Evolutionary conservation across 2,113 vertebrate species (phyloP).

Genomic region (Brachirus orientalis): DNA sequence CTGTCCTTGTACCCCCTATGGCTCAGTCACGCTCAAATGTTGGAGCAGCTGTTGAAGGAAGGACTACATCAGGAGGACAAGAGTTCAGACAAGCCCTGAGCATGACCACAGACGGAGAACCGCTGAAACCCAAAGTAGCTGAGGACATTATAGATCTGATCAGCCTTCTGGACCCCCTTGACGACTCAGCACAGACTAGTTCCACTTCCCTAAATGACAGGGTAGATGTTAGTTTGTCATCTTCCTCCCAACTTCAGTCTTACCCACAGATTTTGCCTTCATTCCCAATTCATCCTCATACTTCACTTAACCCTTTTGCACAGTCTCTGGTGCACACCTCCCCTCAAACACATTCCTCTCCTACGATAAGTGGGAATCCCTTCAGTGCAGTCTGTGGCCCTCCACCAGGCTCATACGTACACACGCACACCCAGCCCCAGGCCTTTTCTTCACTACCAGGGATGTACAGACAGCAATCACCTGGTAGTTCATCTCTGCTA

Average conservation of each 20-base stretch:
- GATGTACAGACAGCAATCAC: slow-evolving; percentile 84
- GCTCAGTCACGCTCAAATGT: slow-evolving; percentile 80
- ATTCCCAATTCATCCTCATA: slow-evolving; percentile 75
- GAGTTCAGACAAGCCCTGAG: slow-evolving; percentile 76
- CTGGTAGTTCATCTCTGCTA: slow-evolving; percentile 71
- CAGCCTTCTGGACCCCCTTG: slow-evolving; percentile 90
- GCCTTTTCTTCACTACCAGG: slow-evolving; percentile 83
- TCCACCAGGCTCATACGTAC: slow-evolving; percentile 77
- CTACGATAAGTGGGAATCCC: slow-evolving; percentile 81
- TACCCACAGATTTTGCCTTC: slow-evolving; percentile 73
- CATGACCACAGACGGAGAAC: slow-evolving; percentile 69
- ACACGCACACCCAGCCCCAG: slow-evolving; percentile 74
- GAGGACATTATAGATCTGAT: slow-evolving; percentile 84
- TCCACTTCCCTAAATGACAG: slow-evolving; percentile 13
- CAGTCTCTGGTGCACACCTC: slow-evolving; percentile 76
- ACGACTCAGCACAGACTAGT: slow-evolving; percentile 18
- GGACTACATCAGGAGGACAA: slow-evolving; percentile 66
- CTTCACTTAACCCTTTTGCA: slow-evolving; percentile 88
- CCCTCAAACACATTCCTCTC: slow-evolving; percentile 79
- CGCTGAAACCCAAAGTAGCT: slow-evolving; percentile 79
- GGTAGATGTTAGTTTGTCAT: slow-evolving; percentile 3
- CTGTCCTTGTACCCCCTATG: slow-evolving; percentile 84
- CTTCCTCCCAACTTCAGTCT: slow-evolving; percentile 58
- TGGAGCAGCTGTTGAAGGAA: slow-evolving; percentile 65
- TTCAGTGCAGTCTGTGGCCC: slow-evolving; percentile 81